Evolutionary conservation across 2,888 invertebrate genomes (phyloP).

Genomic region (Tolmerus cingulatus): DNA sequence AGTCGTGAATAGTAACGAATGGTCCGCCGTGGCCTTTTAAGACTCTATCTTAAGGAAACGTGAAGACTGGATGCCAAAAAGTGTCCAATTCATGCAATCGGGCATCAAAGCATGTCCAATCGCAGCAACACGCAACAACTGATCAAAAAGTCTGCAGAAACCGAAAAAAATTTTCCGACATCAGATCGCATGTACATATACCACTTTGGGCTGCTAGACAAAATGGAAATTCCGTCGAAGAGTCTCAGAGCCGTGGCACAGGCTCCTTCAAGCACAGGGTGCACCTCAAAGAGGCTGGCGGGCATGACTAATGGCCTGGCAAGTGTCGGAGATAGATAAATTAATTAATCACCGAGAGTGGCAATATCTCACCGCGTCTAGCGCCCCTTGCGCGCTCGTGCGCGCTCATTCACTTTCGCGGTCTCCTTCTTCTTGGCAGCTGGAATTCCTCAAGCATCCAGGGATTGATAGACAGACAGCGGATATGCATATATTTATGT

Average conservation of each 20-base stretch:
- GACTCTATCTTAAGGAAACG: not conserved
- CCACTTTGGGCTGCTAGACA: not conserved
- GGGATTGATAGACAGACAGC: conserved; percentile 36
- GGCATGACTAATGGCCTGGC: conserved; percentile 37
- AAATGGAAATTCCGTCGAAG: not conserved
- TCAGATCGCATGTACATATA: not conserved
- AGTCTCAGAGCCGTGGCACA: not conserved
- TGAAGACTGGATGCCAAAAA: not conserved
- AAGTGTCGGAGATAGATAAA: conserved; percentile 40
- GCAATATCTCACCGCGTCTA: conserved; percentile 32
- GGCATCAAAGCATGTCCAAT: not conserved
- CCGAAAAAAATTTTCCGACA: not conserved
- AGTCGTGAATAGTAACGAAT: not conserved
- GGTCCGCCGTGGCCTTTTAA: not conserved
- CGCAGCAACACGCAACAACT: not conserved
- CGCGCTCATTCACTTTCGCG: not conserved
- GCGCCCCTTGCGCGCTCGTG: conserved; percentile 12
- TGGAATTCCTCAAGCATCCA: conserved; percentile 18
- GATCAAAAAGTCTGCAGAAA: not conserved
- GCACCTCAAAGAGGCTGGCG: not conserved
- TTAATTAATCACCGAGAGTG: conserved; percentile 39
- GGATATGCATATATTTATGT: not conserved
- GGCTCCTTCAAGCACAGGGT: not conserved
- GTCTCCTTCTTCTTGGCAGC: conserved; percentile 27
- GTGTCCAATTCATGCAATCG: not conserved